A percentile compares a stretch with the other conserved stretches of the same genome.
phyloP scores from a whole-genome alignment of 2,888 invertebrate genomes.

The Orthonevra nobilis region DNA sequence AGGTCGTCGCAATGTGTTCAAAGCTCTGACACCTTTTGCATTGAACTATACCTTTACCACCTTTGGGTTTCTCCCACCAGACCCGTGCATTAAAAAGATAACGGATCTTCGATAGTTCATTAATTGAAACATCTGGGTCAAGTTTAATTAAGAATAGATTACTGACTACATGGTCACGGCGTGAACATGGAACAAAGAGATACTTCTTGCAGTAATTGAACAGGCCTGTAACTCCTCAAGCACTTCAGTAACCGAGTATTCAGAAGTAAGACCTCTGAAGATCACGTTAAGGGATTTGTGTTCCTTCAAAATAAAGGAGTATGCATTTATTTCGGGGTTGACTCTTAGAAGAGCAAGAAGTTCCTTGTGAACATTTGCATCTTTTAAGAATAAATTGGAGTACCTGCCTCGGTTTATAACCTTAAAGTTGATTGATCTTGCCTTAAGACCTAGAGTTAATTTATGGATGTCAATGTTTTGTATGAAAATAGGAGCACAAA shows the following conservation, averaged over 20 bases:
- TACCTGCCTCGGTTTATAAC: no score
- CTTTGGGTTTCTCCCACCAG: neutral
- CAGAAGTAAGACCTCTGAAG: neutral
- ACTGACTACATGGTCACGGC: neutral
- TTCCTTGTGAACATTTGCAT: no score
- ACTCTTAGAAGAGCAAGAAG: no score
- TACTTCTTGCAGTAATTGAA: neutral
- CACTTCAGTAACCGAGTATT: neutral
- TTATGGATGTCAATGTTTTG: no score
- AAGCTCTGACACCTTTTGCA: neutral
- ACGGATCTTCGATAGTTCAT: neutral
- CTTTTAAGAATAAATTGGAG: no score
- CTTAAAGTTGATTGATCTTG: no score
- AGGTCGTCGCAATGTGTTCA: neutral
- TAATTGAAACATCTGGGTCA: neutral
- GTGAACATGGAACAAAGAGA: neutral
- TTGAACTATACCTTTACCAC: neutral
- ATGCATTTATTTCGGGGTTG: neutral
- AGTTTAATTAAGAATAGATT: neutral
- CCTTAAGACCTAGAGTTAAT: no score
- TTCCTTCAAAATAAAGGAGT: conserved; percentile 1
- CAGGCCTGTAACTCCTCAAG: neutral
- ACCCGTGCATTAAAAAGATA: neutral
- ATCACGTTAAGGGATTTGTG: neutral
- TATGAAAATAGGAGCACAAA: no score